Base-by-base conservation (phyloP, 2,888 invertebrate genomes). In the Zhuqinia jingwanae region DNA sequence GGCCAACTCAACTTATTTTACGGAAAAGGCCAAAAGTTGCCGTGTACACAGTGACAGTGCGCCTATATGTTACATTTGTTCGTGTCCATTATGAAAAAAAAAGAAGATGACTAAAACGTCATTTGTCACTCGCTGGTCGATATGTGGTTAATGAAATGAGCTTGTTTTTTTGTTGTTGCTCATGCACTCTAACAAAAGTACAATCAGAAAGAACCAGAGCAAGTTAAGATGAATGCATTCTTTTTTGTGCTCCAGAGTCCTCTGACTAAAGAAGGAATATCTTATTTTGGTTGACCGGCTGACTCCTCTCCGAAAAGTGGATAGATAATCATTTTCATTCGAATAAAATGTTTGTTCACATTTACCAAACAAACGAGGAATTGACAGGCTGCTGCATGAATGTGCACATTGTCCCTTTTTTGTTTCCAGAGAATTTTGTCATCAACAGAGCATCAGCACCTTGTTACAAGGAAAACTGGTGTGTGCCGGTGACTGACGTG, bases 121-220 rank as follows among this genome's bases (percentile, higher is more conserved):
- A 85, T 85, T 85, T 85, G 85, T 85, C 85, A 85, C 75, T 80
- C 63, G 25, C 70, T 47, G 78, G 63, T 68, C 53, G 78, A 85
- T 85, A 78, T 85, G 79, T 20, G 85, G 85, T 79, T 85, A 79
- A 73, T 77, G 84, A 78, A 79, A 85, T 85, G 79, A 73, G 60
- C 79, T 78, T 77, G 60, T 85, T 78, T 68, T 45, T 68, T 45
- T 2, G 47, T 70, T 70, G 47, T 13, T 50, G n/a, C 45, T 70
- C 50, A 22, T 8, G 27, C 25, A 11, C 45, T 63, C 22, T 22
- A 20, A n/a, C n/a, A n/a, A n/a, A n/a, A n/a, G n/a, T n/a, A n/a
- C n/a, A n/a, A n/a, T n/a, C n/a, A n/a, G n/a, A 36, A 65, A 22
- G 47, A 36, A 36, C 8, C 3, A 36, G 36, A 36, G 36, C n/a